phyloP scores from a whole-genome alignment of 2,113 vertebrate genomes.

The Sinosuthora webbiana region DNA sequence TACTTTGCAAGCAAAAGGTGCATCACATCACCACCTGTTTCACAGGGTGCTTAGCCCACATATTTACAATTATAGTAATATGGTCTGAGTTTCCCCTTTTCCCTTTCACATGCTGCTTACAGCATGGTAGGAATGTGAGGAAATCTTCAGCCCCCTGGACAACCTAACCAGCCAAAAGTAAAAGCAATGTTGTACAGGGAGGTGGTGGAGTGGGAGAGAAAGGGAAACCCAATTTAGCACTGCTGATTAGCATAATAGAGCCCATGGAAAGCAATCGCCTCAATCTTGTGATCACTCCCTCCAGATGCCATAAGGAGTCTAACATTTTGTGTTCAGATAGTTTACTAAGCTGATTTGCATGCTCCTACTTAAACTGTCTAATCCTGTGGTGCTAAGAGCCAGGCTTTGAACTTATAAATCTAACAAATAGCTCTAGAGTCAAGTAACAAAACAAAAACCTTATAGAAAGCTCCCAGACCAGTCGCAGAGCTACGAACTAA shows the following conservation, averaged over 20 bases:
- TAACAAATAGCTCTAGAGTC: conserved; percentile 52
- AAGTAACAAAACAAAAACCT: conserved; percentile 36
- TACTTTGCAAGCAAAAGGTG: neutral
- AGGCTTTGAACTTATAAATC: conserved; percentile 48
- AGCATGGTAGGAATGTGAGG: neutral
- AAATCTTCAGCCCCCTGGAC: neutral
- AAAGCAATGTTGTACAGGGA: neutral
- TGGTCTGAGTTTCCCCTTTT: neutral
- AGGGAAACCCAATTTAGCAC: neutral
- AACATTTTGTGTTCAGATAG: conserved; percentile 25
- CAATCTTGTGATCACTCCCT: conserved; percentile 16
- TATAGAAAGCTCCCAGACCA: neutral
- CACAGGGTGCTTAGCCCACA: neutral
- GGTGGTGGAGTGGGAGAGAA: neutral
- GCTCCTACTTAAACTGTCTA: conserved; percentile 62
- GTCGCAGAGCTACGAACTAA: neutral
- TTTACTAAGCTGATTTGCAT: conserved; percentile 61
- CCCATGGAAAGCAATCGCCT: neutral
- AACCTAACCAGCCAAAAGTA: neutral
- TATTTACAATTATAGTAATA: neutral
- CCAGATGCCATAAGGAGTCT: conserved; percentile 4
- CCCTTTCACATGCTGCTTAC: neutral
- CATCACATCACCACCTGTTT: neutral
- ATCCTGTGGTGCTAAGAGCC: neutral
- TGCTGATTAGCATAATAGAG: neutral